These are phyloP conservation scores for Sesamia inferens DNA, from an alignment of 2,888 invertebrate species.

Conservation along the genomic window DNA sequence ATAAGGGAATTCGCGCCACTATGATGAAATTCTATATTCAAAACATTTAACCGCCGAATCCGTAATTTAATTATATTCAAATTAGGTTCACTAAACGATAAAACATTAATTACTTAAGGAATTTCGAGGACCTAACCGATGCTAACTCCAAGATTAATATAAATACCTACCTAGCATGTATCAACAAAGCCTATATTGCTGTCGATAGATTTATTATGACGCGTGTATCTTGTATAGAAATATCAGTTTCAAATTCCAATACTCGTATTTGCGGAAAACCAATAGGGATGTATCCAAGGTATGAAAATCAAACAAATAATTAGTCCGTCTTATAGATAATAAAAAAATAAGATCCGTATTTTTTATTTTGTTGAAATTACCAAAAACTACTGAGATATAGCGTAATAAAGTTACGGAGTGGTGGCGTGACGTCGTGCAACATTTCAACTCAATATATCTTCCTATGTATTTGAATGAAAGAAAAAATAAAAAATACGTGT, in stretches of 20 bases:
- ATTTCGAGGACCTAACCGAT: constrained; percentile 33
- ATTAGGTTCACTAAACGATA: constrained; percentile 26
- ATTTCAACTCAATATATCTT: too few species aligned
- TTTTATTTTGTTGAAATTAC: too few species aligned
- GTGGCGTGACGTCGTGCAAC: too few species aligned
- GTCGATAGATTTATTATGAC: constrained; percentile 21
- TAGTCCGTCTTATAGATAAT: too few species aligned
- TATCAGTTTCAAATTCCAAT: neutral
- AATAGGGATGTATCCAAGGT: too few species aligned
- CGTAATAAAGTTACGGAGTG: too few species aligned
- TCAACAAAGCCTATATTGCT: constrained; percentile 17
- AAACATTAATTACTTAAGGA: constrained; percentile 32
- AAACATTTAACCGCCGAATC: neutral
- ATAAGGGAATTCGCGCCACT: too few species aligned
- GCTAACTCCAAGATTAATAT: constrained; percentile 18
- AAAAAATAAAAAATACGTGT: too few species aligned
- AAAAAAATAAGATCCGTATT: too few species aligned
- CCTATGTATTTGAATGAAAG: too few species aligned
- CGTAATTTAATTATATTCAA: constrained; percentile 35
- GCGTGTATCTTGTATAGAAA: constrained; percentile 5
- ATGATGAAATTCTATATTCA: neutral
- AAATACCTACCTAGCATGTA: neutral
- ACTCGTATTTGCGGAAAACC: constrained; percentile 21
- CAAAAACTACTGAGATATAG: too few species aligned
- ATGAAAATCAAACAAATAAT: too few species aligned